Conservation (phyloP, 1,140 invertebrate genomes). For the Semibalanus balanoides region DNA sequence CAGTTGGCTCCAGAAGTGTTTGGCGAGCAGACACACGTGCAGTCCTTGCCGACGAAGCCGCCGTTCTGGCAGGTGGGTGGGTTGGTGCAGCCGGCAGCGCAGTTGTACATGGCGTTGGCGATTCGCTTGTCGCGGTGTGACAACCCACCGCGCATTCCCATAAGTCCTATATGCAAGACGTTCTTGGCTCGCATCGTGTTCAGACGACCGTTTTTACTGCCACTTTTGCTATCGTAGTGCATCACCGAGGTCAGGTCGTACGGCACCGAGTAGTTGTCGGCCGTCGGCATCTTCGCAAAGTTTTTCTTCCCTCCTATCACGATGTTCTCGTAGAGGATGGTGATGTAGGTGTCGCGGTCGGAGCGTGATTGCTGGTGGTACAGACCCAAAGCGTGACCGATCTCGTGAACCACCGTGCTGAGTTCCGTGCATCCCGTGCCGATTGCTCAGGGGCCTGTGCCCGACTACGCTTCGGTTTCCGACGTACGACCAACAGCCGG, state of each 20-base stretch:
- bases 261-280: slow-evolving; percentile 12
- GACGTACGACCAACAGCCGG: slow-evolving; percentile 27
- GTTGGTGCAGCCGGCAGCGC: background rate
- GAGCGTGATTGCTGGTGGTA: slow-evolving; percentile 33
- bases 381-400: slow-evolving; percentile 31
- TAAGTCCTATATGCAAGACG: slow-evolving; percentile 7
- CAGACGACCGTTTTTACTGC: background rate
- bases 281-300: slow-evolving; percentile 28
- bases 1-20: slow-evolving; percentile 6
- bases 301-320: slow-evolving; percentile 16
- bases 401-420: slow-evolving; percentile 27
- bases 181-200: slow-evolving; percentile 10
- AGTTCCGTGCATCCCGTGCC: slow-evolving; percentile 28
- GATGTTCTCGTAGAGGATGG: slow-evolving; percentile 27
- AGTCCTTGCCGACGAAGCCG: too few species aligned
- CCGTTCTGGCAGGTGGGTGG: slow-evolving; percentile 11
- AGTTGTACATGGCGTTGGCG: too few species aligned
- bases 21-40: slow-evolving; percentile 8
- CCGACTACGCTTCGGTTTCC: slow-evolving; percentile 22
- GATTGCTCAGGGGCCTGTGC: slow-evolving; percentile 26
- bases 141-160: slow-evolving; percentile 15
- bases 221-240: slow-evolving; percentile 15
- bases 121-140: slow-evolving; percentile 20
- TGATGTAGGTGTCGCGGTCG: slow-evolving; percentile 30
- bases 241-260: too few species aligned